Conservation (phyloP, 2,888 invertebrate genomes). For the Tryphoninae sp. region DNA sequence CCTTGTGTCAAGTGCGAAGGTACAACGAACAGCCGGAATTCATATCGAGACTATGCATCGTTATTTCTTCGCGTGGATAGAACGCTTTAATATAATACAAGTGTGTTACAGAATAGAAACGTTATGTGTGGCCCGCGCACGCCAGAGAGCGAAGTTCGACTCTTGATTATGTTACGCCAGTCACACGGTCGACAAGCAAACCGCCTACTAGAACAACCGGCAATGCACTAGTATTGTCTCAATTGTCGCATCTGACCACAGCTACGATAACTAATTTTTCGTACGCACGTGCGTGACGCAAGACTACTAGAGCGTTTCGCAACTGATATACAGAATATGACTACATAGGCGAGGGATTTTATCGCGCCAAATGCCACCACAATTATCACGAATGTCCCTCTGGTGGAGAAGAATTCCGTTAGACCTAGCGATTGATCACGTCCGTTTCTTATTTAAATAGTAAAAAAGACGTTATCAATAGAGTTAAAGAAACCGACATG, state of each 20-base stretch:
- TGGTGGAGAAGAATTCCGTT: too few species aligned
- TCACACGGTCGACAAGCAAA: slow-evolving; percentile 21
- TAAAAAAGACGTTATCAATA: too few species aligned
- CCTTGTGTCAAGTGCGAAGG: not conserved
- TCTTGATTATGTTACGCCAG: slow-evolving; percentile 43
- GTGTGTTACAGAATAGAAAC: not conserved
- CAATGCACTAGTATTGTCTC: slow-evolving; percentile 29
- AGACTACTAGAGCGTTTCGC: slow-evolving; percentile 48
- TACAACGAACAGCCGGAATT: not conserved
- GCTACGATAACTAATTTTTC: slow-evolving; percentile 37
- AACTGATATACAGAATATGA: slow-evolving; percentile 17
- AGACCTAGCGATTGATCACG: too few species aligned
- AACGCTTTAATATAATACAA: not conserved
- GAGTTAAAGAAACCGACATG: too few species aligned
- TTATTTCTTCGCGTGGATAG: not conserved
- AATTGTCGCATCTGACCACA: slow-evolving; percentile 15
- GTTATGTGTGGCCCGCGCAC: not conserved
- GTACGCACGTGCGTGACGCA: slow-evolving; percentile 62
- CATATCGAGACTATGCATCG: not conserved
- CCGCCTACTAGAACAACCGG: slow-evolving; percentile 34
- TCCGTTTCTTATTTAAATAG: too few species aligned
- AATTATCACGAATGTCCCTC: too few species aligned
- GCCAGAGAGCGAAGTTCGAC: slow-evolving; percentile 56
- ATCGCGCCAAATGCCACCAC: too few species aligned
- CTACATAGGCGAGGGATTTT: not conserved